Base-by-base conservation (phyloP, 2,113 vertebrate species). In the Tilapia sparmanii region DNA sequence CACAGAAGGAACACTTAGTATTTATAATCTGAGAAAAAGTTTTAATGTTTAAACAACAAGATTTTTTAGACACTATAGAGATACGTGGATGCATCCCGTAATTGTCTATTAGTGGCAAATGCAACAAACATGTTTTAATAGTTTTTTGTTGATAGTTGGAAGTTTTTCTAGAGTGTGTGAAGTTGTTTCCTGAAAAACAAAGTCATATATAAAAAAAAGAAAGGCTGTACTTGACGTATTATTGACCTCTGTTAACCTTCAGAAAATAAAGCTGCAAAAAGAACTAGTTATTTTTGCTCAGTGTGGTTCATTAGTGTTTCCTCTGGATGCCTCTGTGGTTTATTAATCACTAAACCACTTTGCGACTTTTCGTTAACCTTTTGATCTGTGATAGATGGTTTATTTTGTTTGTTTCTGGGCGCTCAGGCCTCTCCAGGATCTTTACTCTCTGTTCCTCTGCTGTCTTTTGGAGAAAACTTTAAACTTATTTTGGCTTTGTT, bases 341-440 rank as follows among this genome's bases (percentile, higher is more conserved):
- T 85, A 90, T 87, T 88, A 86, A 91, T 93, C 90, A 90, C 57
- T 78, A 47, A 80, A 88, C 45, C 82, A 10, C 29, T 61, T 88
- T 84, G 79, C 66, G 33, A 86, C 81, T 47, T 81, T 80, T 50
- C 33, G 33, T 81, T 80, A 73, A 89, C 82, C 71, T 85, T 89
- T 55, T 87, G 86, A 91, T 86, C 82, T 47, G 79, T 91, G 66
- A 91, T 91, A 76, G 82, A 93, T 91, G 84, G 86, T 89, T 90
- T 42, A 79, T 89, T 93, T 91, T 73, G 8, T 45, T 81, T 13
- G 63, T 52, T 40, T 79, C 73, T 61, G 38, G 59, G 78, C 4
- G 13, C 31, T 42, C 24, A 42, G 80, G 55, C 12, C 84, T 76
- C 84, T 22, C 31, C 19, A 1, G 78, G 84, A 31, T 80, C 38